These are phyloP conservation scores for Nomada lathburiana DNA, from an alignment of 2,888 invertebrate genomes.

Conservation along the genomic window DNA sequence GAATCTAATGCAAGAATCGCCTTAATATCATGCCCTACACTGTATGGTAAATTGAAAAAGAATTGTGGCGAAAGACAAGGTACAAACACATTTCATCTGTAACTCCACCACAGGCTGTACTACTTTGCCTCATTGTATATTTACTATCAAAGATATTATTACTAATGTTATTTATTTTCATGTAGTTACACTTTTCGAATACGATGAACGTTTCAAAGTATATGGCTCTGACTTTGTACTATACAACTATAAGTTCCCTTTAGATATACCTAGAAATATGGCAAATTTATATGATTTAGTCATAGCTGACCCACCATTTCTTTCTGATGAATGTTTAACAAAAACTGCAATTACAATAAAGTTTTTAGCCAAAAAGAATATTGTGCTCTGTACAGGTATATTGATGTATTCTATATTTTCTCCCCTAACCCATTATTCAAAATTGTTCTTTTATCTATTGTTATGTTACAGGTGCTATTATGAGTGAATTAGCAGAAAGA, in stretches of 20 bases:
- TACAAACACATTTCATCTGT: constrained; percentile 71
- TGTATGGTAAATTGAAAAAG: constrained; percentile 89
- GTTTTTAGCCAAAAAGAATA: constrained; percentile 89
- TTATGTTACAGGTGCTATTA: constrained; percentile 88
- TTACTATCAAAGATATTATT: constrained; percentile 4
- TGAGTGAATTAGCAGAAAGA: constrained; percentile 89
- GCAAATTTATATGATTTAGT: constrained; percentile 91
- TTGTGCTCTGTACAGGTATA: constrained; percentile 94
- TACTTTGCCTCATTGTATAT: no score
- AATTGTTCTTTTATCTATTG: constrained; percentile 11
- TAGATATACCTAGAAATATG: constrained; percentile 88
- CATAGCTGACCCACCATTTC: constrained; percentile 97
- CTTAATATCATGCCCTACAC: constrained; percentile 94
- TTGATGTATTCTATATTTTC: constrained; percentile 4
- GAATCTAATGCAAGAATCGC: constrained; percentile 89
- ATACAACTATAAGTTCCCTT: constrained; percentile 95
- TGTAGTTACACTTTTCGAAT: constrained; percentile 92
- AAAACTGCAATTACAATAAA: constrained; percentile 93
- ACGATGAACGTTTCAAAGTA: constrained; percentile 92
- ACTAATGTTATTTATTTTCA: constrained; percentile 73
- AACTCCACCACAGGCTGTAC: not conserved
- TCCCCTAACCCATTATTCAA: constrained; percentile 15
- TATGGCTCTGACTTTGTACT: constrained; percentile 92
- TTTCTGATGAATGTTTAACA: constrained; percentile 95
- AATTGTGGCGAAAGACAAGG: constrained; percentile 85